Percentiles rank a stretch among this genome's conserved stretches.
phyloP scores from a whole-genome alignment of 1,140 invertebrate genomes.

The Colletes gigas region DNA sequence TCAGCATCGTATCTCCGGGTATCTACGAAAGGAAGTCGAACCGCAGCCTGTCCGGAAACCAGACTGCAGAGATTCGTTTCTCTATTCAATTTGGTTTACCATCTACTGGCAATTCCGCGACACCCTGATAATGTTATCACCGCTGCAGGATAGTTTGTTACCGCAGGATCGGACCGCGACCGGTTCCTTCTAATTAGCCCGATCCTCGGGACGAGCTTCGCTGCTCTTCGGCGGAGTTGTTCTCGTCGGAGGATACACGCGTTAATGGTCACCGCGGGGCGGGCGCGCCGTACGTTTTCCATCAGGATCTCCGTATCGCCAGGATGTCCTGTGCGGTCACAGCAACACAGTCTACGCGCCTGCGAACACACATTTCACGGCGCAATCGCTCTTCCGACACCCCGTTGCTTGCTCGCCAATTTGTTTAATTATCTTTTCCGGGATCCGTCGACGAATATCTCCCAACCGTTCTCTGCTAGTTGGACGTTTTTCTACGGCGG shows the following conservation, averaged over 20 bases:
- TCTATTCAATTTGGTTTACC: conserved; percentile 49
- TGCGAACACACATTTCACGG: conserved; percentile 54
- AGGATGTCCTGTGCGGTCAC: conserved; percentile 75
- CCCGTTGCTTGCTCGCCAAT: conserved; percentile 57
- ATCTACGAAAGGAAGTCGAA: conserved; percentile 50
- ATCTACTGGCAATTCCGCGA: conserved; percentile 36
- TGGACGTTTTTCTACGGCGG: background rate
- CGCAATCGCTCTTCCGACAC: conserved; percentile 65
- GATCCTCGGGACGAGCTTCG: background rate
- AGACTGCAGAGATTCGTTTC: conserved; percentile 52
- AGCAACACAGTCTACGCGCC: conserved; percentile 60
- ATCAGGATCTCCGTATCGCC: conserved; percentile 67
- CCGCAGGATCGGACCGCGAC: conserved; percentile 9
- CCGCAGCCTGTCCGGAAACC: conserved; percentile 59
- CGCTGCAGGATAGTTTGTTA: conserved; percentile 10
- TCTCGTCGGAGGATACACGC: conserved; percentile 12
- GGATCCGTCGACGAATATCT: conserved; percentile 38
- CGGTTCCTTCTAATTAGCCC: background rate
- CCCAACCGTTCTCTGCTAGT: background rate
- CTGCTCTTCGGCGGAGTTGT: background rate
- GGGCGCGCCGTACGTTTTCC: conserved; percentile 14
- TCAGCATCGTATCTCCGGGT: conserved; percentile 5
- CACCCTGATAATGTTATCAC: conserved; percentile 52
- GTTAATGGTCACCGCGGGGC: conserved; percentile 9
- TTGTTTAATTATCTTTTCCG: conserved; percentile 72